phyloP scores from a whole-genome alignment of 2,113 vertebrate species.

The Hypanus sabinus region DNA sequence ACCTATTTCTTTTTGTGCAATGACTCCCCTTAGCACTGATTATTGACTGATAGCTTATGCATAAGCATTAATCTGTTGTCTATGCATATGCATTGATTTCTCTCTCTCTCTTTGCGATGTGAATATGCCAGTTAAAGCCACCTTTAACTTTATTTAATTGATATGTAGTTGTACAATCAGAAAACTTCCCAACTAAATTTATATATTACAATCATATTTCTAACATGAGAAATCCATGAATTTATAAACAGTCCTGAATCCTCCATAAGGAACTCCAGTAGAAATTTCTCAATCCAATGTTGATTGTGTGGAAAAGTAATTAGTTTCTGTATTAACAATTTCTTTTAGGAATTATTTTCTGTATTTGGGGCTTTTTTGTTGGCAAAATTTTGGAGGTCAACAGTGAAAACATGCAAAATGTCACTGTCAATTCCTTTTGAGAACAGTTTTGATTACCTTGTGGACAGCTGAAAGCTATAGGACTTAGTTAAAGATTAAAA shows the following conservation, averaged over 20 bases:
- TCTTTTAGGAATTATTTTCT: not conserved
- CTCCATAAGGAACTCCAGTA: not conserved
- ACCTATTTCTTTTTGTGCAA: too few species aligned
- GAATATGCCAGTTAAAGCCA: too few species aligned
- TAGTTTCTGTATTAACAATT: not conserved
- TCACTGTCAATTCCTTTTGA: not conserved
- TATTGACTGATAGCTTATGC: too few species aligned
- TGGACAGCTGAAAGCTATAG: not conserved
- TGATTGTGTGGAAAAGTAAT: not conserved
- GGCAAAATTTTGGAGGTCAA: not conserved
- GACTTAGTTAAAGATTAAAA: not conserved
- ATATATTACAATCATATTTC: not conserved
- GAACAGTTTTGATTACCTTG: not conserved
- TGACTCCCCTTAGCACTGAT: too few species aligned
- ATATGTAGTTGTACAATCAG: too few species aligned
- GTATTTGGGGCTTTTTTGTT: not conserved
- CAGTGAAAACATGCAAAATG: not conserved
- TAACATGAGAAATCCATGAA: not conserved
- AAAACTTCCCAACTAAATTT: not conserved
- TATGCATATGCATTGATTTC: too few species aligned
- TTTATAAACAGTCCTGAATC: not conserved
- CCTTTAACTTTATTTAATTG: too few species aligned
- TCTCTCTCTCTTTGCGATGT: too few species aligned
- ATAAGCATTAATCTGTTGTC: too few species aligned
- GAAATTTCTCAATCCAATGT: not conserved